Conservation (phyloP, 1,140 invertebrate species). For the Aphelenchoides fujianensis region DNA sequence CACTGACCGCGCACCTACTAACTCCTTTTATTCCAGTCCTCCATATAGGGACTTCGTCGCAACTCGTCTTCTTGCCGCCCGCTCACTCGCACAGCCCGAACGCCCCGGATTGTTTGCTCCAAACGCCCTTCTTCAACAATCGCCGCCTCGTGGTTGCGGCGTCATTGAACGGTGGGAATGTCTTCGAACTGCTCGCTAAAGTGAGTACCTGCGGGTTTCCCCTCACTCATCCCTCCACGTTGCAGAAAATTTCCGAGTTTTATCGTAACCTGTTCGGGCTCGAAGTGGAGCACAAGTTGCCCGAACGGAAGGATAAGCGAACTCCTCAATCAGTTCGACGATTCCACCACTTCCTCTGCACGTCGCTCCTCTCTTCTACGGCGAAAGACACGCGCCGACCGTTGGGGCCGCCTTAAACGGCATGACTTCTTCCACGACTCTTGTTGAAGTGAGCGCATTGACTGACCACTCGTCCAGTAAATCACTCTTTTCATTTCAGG, state of each 20-base stretch:
- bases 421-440: not conserved
- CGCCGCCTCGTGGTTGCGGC: constrained; percentile 14
- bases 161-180: constrained; percentile 33
- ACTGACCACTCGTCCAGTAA: not conserved
- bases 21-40: constrained; percentile 25
- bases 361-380: constrained; percentile 11
- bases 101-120: constrained; percentile 9
- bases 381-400: not conserved
- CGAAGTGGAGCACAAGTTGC: not conserved
- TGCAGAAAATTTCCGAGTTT: not conserved
- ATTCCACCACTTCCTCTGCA: not conserved
- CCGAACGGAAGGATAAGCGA: not conserved
- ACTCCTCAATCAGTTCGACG: not conserved
- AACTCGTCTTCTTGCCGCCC: constrained; percentile 18
- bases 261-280: not conserved
- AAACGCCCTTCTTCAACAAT: constrained; percentile 5
- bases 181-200: constrained; percentile 12
- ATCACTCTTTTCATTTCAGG: not conserved
- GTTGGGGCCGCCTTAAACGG: not conserved
- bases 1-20: not conserved
- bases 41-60: constrained; percentile 26
- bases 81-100: not conserved
- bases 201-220: too few species aligned
- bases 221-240: not conserved
- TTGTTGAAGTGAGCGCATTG: constrained; percentile 4